Percentiles rank a stretch among this genome's conserved stretches.
phyloP scores from a whole-genome alignment of 2,888 invertebrate genomes.

The Caenorhabditis sinica region DNA sequence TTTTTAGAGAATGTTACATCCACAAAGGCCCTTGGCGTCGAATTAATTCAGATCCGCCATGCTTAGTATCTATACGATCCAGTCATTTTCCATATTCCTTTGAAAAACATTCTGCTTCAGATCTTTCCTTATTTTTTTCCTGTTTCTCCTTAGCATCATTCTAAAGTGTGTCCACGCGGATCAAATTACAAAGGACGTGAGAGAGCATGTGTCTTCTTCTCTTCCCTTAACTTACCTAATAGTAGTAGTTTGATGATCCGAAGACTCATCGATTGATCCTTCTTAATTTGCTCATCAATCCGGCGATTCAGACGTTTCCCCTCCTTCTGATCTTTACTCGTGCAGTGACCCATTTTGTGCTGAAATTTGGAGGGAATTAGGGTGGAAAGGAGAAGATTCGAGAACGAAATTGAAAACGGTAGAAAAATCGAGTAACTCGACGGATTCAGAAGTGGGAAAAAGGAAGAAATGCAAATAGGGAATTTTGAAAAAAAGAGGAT shows the following conservation, averaged over 20 bases:
- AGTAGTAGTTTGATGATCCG: slow-evolving; percentile 83
- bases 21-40: too few relatives aligned
- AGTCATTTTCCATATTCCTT: too few relatives aligned
- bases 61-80: too few relatives aligned
- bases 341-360: slow-evolving; percentile 82
- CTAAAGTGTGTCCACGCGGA: slow-evolving; percentile 47
- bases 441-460: neutral
- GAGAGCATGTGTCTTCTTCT: neutral
- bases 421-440: neutral
- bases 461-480: too few relatives aligned
- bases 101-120: neutral
- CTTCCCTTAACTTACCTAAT: slow-evolving; percentile 74
- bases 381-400: slow-evolving; percentile 3
- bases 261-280: slow-evolving; percentile 83
- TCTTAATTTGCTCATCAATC: slow-evolving; percentile 83
- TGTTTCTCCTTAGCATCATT: slow-evolving; percentile 1
- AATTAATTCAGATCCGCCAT: too few relatives aligned
- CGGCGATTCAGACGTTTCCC: slow-evolving; percentile 80
- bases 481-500: too few relatives aligned
- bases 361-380: slow-evolving; percentile 24
- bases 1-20: too few relatives aligned
- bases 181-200: slow-evolving; percentile 43
- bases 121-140: slow-evolving; percentile 7
- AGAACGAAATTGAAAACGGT: slow-evolving; percentile 1
- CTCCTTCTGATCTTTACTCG: slow-evolving; percentile 83